Evolutionary conservation across 1,140 invertebrate species (phyloP).

Genomic region (Episyrphus balteatus): DNA sequence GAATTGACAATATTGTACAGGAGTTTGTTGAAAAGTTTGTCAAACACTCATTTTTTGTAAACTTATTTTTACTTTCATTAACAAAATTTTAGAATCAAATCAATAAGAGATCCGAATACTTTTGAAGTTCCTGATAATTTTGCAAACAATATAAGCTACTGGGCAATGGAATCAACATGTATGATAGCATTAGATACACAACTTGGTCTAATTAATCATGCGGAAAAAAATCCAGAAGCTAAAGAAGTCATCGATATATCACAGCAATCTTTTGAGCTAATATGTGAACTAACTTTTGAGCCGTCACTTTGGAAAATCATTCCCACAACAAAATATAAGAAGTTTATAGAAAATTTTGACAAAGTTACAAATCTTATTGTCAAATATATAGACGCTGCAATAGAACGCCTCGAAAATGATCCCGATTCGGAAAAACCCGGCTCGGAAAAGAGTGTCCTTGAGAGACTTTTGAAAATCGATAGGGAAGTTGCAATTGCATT

Average conservation of each 20-base stretch:
- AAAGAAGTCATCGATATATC: constrained; percentile 46
- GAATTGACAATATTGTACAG: constrained; percentile 27
- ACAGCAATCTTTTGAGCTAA: constrained; percentile 45
- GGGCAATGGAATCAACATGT: constrained; percentile 54
- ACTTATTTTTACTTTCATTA: background rate
- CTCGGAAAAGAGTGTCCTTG: constrained; percentile 43
- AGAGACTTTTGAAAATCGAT: constrained; percentile 46
- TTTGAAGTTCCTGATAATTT: constrained; percentile 43
- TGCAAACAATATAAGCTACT: constrained; percentile 49
- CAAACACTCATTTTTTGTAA: no score
- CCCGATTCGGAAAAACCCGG: no score
- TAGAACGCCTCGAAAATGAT: constrained; percentile 11
- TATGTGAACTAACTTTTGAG: constrained; percentile 44
- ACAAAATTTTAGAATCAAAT: constrained; percentile 34
- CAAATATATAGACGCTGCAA: constrained; percentile 17
- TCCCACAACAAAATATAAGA: constrained; percentile 38
- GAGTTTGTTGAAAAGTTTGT: constrained; percentile 1
- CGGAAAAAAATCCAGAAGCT: constrained; percentile 38
- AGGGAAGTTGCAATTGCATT: constrained; percentile 45
- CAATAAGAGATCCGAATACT: constrained; percentile 37
- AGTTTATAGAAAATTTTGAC: constrained; percentile 38
- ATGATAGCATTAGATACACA: constrained; percentile 51
- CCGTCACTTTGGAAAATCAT: constrained; percentile 47
- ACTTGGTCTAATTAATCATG: constrained; percentile 44
- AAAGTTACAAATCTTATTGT: constrained; percentile 8